Percentiles rank a stretch among this genome's conserved stretches.
phyloP scores from a whole-genome alignment of 2,888 invertebrate genomes.

The Tortrix viridana region DNA sequence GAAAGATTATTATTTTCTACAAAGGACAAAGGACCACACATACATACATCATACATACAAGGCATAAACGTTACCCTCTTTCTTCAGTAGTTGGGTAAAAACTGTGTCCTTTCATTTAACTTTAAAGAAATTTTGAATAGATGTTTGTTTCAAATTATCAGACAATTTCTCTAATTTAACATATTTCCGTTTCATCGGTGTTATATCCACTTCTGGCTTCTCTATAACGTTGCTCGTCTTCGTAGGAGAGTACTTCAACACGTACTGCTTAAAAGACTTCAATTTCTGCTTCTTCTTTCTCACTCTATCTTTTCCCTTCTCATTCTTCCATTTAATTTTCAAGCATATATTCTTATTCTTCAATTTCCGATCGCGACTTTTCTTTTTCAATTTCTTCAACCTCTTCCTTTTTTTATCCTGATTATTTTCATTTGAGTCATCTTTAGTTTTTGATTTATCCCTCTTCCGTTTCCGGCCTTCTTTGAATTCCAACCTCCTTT shows the following conservation, averaged over 20 bases:
- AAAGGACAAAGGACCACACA: too few species aligned
- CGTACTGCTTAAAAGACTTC: slow-evolving; percentile 56
- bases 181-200: slow-evolving; percentile 54
- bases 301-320: slow-evolving; percentile 54
- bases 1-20: too few species aligned
- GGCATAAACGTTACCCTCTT: too few species aligned
- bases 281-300: slow-evolving; percentile 45
- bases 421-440: neutral
- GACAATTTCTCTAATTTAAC: slow-evolving; percentile 53
- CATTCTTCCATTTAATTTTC: slow-evolving; percentile 59
- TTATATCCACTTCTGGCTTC: slow-evolving; percentile 53
- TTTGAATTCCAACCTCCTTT: slow-evolving; percentile 28
- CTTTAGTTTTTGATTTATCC: slow-evolving; percentile 4
- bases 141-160: slow-evolving; percentile 66
- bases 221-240: slow-evolving; percentile 45
- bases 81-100: too few species aligned
- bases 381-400: slow-evolving; percentile 37
- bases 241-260: slow-evolving; percentile 57
- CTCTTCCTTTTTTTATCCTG: slow-evolving; percentile 17
- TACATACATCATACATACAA: too few species aligned
- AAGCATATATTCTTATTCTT: slow-evolving; percentile 34
- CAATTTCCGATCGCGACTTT: slow-evolving; percentile 25
- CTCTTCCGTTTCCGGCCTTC: neutral
- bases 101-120: slow-evolving; percentile 31
- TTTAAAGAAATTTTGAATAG: slow-evolving; percentile 66